Base-by-base conservation (phyloP, 1,140 invertebrate species). In the Sweltsa coloradensis region DNA sequence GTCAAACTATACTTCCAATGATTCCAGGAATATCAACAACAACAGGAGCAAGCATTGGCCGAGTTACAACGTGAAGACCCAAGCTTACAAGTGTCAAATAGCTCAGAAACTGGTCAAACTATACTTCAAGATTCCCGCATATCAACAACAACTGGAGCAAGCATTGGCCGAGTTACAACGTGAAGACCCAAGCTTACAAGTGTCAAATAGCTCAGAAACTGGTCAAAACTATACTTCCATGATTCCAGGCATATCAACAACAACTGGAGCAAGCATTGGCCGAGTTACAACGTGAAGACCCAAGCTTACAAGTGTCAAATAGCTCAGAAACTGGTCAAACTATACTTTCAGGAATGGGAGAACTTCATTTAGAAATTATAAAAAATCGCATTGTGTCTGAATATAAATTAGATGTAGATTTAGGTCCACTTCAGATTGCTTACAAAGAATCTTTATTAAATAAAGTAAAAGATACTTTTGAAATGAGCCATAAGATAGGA, bases 311-410 rank as follows among this genome's bases (percentile, higher is more conserved):
- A 39, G 86, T 96, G 1, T 75, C 66, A 21, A 63, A 74, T 19
- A 80, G 95, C 61, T 51, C 70, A 11, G 83, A 89, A 40, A 87
- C 83, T 0, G 85, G 84, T 1, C 91, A 97, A 69, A 91, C 83
- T 1, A 77, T 96, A 51, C 69, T 96, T 3, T 79, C 78, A 46
- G 84, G 76, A 14, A 98, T 98, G 94, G 96, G 96, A 5, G 93
- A 99, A 68, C 69, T 99, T 3, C 95, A 99, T 65, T 70, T 99
- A 47, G 93, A 98, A 56, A 85, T 98, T 37, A 85, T 98, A 26
- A 86, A 86, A 57, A 85, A 94, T 54, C 70, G 91, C 44, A 81
- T 97, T 21, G 63, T 73, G 40, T 79, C 74, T 41, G 93, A 99
- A 55, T 97, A 90, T 64, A 89, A 89, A 63, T 79, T 98, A 41